Base-by-base conservation (phyloP, 2,113 vertebrate species). In the Mellivora capensis region DNA sequence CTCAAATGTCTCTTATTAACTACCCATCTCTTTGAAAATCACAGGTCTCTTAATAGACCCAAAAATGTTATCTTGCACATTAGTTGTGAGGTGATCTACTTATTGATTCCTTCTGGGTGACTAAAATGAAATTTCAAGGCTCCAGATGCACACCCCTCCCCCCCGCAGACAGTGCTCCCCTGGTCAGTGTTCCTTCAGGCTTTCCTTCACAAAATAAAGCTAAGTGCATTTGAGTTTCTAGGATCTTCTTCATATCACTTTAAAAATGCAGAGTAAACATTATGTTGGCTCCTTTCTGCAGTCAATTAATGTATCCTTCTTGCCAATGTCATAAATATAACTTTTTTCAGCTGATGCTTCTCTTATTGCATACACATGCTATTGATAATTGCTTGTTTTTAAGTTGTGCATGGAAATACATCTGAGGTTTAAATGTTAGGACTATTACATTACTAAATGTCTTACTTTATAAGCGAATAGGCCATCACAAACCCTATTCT, bases 301-400 rank as follows among this genome's bases (percentile, higher is more conserved):
- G 93, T 86, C 95, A 97, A 96, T 98, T 98, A 98, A 96, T 89
- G 81, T 94, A 76, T 95, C 84, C 93, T 81, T 92, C 90, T 97
- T 98, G 97, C 97, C 98, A 97, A 83, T 94, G 82, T 95, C 97
- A 97, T 96, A 97, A 98, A 91, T 95, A 91, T 77, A 97, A 96
- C 93, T 96, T 95, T 93, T 97, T 96, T 76, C 62, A 13, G 96
- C 93, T 91, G 93, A 90, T 87, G 64, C 87, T 79, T 96, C 97
- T 97, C 94, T 96, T 84, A 64, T 81, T 98, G 88, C 94, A 91
- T 96, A 97, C 97, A 97, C 96, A 93, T 98, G 97, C 90, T 98
- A 96, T 97, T 98, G 97, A 97, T 98, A 98, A 98, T 98, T 97
- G 97, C 95, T 97, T 96, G 95, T 97, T 97, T 98, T 98, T 94